Evolutionary conservation across 2,113 vertebrate species (phyloP).

Genomic region (Lophochroa leadbeateri): DNA sequence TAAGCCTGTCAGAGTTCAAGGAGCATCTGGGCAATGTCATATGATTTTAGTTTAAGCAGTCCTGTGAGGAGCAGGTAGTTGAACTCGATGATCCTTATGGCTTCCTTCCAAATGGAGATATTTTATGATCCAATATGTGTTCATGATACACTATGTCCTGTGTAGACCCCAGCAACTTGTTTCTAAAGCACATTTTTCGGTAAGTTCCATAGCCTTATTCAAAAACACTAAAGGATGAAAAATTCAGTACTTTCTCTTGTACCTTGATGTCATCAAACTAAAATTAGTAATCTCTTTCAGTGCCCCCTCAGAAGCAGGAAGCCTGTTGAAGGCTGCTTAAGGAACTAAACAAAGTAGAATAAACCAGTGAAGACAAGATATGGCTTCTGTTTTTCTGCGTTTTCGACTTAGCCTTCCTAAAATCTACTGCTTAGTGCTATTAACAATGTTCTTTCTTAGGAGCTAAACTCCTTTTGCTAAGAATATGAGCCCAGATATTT

Average conservation of each 20-base stretch:
- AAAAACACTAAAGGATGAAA: background rate
- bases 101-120: background rate
- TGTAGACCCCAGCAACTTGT: background rate
- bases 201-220: background rate
- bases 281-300: background rate
- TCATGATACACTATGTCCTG: background rate
- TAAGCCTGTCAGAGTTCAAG: background rate
- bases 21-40: rapidly evolving
- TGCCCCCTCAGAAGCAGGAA: background rate
- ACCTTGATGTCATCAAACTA: background rate
- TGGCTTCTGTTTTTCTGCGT: background rate
- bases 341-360: background rate
- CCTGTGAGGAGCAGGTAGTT: background rate
- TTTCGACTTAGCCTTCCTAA: background rate
- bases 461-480: background rate
- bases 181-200: background rate
- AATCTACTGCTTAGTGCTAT: background rate
- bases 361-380: background rate
- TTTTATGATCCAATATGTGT: background rate
- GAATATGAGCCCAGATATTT: background rate
- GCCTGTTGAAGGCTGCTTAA: background rate
- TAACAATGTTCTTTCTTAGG: background rate
- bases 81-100: background rate
- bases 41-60: background rate
- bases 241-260: background rate